phyloP scores from a whole-genome alignment of 1,140 invertebrate species.

The Tetranychus cinnabarinus region DNA sequence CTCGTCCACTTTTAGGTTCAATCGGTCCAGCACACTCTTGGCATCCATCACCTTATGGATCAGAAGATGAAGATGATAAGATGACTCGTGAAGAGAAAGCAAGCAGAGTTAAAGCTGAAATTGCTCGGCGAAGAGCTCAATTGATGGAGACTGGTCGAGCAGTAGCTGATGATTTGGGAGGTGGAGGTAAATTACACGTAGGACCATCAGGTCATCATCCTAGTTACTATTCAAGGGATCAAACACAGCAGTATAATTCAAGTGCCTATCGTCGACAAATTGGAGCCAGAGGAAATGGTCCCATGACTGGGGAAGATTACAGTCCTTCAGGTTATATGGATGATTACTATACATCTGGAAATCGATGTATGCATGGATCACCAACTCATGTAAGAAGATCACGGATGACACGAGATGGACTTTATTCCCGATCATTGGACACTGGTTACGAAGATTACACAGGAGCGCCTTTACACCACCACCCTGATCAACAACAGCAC shows the following conservation, averaged over 20 bases:
- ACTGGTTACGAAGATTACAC: neutral
- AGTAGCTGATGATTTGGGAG: neutral
- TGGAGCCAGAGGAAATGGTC: neutral
- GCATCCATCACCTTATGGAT: conserved; percentile 32
- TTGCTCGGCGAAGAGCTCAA: conserved; percentile 32
- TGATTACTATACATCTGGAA: neutral
- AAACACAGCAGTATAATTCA: neutral
- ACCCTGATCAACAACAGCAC: too few species aligned
- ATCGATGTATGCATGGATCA: neutral
- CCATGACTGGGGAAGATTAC: neutral
- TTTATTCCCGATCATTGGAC: neutral
- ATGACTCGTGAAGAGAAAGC: conserved; percentile 32
- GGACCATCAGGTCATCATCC: neutral
- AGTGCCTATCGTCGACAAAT: neutral
- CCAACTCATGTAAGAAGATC: neutral
- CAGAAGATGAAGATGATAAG: conserved; percentile 27
- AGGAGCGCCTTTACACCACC: too few species aligned
- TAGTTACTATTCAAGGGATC: neutral
- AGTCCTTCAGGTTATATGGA: neutral
- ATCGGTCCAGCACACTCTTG: conserved; percentile 24
- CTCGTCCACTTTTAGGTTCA: neutral
- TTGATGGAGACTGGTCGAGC: conserved; percentile 30
- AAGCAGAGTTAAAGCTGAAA: conserved; percentile 35
- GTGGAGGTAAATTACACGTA: neutral
- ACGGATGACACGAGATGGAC: neutral